Base-by-base conservation (phyloP, 2,113 vertebrate species). In the Pyxicephalus adspersus region DNA sequence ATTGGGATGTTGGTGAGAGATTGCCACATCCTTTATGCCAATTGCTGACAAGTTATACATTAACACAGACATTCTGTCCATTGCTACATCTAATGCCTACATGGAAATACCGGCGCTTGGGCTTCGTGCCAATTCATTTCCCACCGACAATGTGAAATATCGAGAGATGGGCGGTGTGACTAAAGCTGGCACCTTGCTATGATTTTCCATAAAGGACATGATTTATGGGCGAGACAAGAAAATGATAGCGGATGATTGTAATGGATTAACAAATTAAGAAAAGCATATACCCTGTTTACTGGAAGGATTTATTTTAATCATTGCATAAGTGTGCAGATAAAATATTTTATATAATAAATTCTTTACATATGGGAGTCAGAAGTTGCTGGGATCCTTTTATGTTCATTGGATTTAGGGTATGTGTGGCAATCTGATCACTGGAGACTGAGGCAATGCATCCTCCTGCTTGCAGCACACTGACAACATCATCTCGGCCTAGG, bases 41-140 rank as follows among this genome's bases (percentile, higher is more conserved):
- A 78, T 0, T 60, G 75, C 71, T 63, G 66, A 9, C 84, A 87
- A 81, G 64, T 74, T 50, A 5, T 83, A 57, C 54, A 78, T 74
- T 64, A 76, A 79, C 82, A 70, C 75, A 83, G 68, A 75, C 22
- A 83, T 76, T 63, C 50, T 22, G 64, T 84, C 54, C 70, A 25
- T 45, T 85, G 68, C 52, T 85, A 85, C 54, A 84, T 71, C 57
- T 74, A 19, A 83, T 70, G 68, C 54, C 50, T 81, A 79, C 67
- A 64, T 81, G 79, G 83, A 34, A 76, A 80, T 83, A 57, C 61
- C 29, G 74, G 50, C 0, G 18, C 68, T 71, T 19, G 23, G 67
- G 50, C 38, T 54, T 54, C 19, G 13, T 19, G 25, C 45, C 68
- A 29, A 71, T 54, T 55, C 68, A 71, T 71, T 71, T 29, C 28